phyloP scores from a whole-genome alignment of 2,888 invertebrate species.

The Branchellion lobata region DNA sequence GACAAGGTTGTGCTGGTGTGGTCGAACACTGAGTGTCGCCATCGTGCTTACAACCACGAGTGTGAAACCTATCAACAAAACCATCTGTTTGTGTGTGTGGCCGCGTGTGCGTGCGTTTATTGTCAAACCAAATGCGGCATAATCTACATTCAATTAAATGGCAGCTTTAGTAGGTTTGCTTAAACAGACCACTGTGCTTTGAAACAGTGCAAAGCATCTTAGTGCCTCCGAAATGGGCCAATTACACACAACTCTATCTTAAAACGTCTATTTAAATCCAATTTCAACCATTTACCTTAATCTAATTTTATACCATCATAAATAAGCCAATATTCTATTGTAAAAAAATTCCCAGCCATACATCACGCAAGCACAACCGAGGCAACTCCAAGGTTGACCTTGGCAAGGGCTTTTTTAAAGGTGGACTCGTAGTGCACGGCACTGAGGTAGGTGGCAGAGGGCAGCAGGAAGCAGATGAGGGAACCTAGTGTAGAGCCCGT shows the following conservation, averaged over 20 bases:
- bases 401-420: constrained; percentile 78
- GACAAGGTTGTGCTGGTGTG: constrained; percentile 10
- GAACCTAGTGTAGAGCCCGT: constrained; percentile 94
- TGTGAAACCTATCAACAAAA: constrained; percentile 78
- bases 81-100: too few relatives aligned
- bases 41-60: constrained; percentile 87
- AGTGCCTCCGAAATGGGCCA: too few relatives aligned
- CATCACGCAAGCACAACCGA: not conserved
- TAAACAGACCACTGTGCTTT: too few relatives aligned
- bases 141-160: too few relatives aligned
- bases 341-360: not conserved
- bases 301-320: not conserved
- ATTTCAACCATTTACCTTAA: too few relatives aligned
- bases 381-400: constrained; percentile 66
- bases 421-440: constrained; percentile 73
- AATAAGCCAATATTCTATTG: not conserved
- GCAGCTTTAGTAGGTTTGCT: too few relatives aligned
- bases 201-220: too few relatives aligned
- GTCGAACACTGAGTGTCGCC: constrained; percentile 70
- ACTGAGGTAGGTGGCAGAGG: constrained; percentile 82
- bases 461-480: constrained; percentile 86
- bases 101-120: too few relatives aligned
- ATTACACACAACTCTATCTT: too few relatives aligned
- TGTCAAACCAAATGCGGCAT: too few relatives aligned
- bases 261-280: too few relatives aligned